These are phyloP conservation scores for Lepisosteus osseus DNA, from an alignment of 2,113 vertebrate genomes.

Conservation along the genomic window DNA sequence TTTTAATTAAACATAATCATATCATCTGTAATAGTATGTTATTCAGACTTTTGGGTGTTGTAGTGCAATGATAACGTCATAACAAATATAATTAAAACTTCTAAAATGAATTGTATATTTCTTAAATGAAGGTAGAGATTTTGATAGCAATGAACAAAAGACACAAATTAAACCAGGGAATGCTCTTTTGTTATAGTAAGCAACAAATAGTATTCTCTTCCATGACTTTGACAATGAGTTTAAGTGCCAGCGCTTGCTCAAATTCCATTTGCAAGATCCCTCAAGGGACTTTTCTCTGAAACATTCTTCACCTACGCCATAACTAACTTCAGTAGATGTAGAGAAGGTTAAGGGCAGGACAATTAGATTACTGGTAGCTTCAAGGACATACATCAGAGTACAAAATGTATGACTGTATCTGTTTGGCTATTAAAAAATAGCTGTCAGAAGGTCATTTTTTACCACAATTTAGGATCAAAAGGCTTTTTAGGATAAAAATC, in stretches of 20 bases:
- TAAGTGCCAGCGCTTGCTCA: neutral
- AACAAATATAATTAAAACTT: too few relatives aligned
- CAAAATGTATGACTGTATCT: neutral
- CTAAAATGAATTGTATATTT: too few relatives aligned
- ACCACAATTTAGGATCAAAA: neutral
- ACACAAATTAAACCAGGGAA: too few relatives aligned
- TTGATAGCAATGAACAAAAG: too few relatives aligned
- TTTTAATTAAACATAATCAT: too few relatives aligned
- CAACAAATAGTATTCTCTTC: neutral
- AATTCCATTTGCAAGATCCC: conserved; percentile 6
- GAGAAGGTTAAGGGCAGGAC: conserved; percentile 8
- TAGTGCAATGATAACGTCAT: too few relatives aligned
- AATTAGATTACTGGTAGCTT: conserved; percentile 16
- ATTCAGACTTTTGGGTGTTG: too few relatives aligned
- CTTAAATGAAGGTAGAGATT: too few relatives aligned
- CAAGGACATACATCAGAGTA: conserved; percentile 2
- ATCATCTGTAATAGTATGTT: too few relatives aligned
- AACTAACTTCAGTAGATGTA: conserved; percentile 1
- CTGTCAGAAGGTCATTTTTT: neutral
- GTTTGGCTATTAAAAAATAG: neutral
- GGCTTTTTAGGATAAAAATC: too few relatives aligned
- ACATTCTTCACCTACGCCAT: neutral
- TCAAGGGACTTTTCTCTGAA: neutral
- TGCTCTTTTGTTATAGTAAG: neutral
- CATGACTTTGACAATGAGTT: neutral